Percentiles rank a stretch among this genome's conserved stretches.
These are phyloP conservation scores for Formicarius rufipectus DNA, from an alignment of 2,113 vertebrate species.

Conservation along the genomic window DNA sequence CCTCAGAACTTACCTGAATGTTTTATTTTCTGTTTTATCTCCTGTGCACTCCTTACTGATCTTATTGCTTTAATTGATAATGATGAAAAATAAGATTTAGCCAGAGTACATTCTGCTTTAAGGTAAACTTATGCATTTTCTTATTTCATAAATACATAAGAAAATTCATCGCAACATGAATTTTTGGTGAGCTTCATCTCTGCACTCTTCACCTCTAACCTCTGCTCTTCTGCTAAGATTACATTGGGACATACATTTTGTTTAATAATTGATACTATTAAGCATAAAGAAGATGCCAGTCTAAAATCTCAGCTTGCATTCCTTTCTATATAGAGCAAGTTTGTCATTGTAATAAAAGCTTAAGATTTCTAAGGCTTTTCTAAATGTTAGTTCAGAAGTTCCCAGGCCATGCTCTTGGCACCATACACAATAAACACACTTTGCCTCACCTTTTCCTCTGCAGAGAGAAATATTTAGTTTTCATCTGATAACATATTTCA, in stretches of 20 bases:
- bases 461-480: background rate
- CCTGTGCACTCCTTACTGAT: background rate
- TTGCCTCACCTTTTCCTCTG: background rate
- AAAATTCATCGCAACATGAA: background rate
- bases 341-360: background rate
- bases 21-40: background rate
- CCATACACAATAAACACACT: background rate
- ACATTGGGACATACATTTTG: background rate
- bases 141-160: background rate
- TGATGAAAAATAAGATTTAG: background rate
- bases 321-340: background rate
- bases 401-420: background rate
- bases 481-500: background rate
- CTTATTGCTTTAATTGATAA: background rate
- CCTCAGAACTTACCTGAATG: background rate
- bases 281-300: background rate
- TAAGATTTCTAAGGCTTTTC: background rate
- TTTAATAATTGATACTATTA: background rate
- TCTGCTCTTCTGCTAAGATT: background rate
- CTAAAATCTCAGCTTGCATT: background rate
- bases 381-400: background rate
- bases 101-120: background rate
- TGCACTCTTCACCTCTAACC: background rate
- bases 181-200: background rate
- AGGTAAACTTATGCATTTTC: background rate